Base-by-base conservation (phyloP, 2,113 vertebrate species). In the Microcebus tavaratra region DNA sequence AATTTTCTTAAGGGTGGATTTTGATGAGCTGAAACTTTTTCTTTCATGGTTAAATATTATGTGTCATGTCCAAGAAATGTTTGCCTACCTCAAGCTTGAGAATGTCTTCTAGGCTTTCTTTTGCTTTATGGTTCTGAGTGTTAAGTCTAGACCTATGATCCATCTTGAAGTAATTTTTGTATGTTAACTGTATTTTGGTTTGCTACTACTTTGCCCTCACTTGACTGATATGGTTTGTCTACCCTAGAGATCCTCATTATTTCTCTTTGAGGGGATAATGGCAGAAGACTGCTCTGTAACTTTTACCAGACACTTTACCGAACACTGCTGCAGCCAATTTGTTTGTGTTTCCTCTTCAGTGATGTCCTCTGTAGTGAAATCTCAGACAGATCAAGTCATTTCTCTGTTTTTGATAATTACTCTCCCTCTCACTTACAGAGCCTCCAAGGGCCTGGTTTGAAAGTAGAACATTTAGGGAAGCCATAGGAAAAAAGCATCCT, bases 141-240 rank as follows among this genome's bases (percentile, higher is more conserved):
- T 92, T 68, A 57, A 67, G 25, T 88, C 84, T 61, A 84, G 61
- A 78, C 13, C 25, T 85, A 10, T 83, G 31, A 36, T 73, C n/a
- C 31, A 90, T 85, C 55, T 57, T 86, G 63, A 80, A 80, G n/a
- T 90, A 45, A 45, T 72, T 36, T 86, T 96, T 73, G 15, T 65
- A 12, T 90, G 55, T 61, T 89, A 61, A 89, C 17, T 92, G 39
- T 45, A 34, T 70, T 86, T 94, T 94, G 90, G 57, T 91, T 94
- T 90, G 57, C 45, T 86, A 9, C 78, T 65, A 48, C 20, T 57
- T 93, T 90, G 61, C 75, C 36, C 61, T 79, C 42, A 25, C 29
- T 53, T 79, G 72, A 90, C 61, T 63, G 61, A 50, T 45, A n/a
- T 45, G 45, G 21, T 76, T 68, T 55, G 57, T 82, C 36, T 67